Evolutionary conservation across 1,140 invertebrate genomes (phyloP), one percentile per base, ranked within the genome.

Genomic region (Bombus huntii): DNA sequence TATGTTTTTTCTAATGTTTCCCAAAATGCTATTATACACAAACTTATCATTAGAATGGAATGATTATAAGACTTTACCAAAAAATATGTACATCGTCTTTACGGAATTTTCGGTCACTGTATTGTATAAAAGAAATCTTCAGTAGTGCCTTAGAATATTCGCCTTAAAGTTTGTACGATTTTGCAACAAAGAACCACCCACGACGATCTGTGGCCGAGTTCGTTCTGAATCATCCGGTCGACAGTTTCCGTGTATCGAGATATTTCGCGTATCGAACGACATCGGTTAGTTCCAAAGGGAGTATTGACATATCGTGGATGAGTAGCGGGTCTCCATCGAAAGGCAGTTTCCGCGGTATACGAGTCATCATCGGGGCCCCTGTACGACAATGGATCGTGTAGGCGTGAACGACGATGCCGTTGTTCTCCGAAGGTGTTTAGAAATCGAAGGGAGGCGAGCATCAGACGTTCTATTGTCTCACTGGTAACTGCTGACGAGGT

Each of bases 341-440:
- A 90, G 79, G 81, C 86, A 87, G 79, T 90, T 85, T 86, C 86
- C 88, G 86, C 65, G 81, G 77, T 81, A 65, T 87, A 87, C 88
- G 89, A 68, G 79, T 77, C 74, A 88, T 86, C 89, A 72, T 81
- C 85, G 25, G 76, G 72, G 65, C 81, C 84, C 18, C 74, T 62
- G 80, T 70, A 83, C 65, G 79, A 90, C 89, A 90, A 90, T 90
- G 76, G 86, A 44, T 15, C 62, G 81, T 68, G 88, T 89, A 66
- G 88, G 89, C 89, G 83, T 47, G 68, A 71, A 85, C 70, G 87
- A 84, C 68, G 77, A 59, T 81, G 87, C 73, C 81, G 79, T 88
- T 86, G 89, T 87, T 90, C 84, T 66, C 80, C 72, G 79, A 80
- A 88, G 87, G 84, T 88, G 89, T 90, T 91, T 91, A 90, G 88